These are phyloP conservation scores for Sycobia sp. DNA, from an alignment of 1,140 invertebrate species.

Conservation along the genomic window DNA sequence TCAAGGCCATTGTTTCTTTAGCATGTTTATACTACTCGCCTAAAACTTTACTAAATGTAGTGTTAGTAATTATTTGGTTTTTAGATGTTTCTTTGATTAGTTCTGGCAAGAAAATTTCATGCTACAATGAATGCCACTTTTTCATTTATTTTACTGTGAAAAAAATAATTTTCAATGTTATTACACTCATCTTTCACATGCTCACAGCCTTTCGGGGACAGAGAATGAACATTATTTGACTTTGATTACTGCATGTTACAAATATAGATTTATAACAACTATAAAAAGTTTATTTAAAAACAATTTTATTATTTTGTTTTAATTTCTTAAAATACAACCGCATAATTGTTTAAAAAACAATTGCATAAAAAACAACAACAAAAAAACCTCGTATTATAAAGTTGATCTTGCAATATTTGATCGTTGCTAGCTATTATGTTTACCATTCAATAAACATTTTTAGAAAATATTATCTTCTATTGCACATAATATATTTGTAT, in stretches of 20 bases:
- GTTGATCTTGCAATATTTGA: not conserved
- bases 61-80: conserved; percentile 38
- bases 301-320: conserved; percentile 7
- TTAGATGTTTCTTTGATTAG: conserved; percentile 36
- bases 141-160: conserved; percentile 32
- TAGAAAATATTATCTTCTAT: conserved; percentile 12
- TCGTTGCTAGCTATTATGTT: not conserved
- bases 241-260: not conserved
- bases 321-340: no score
- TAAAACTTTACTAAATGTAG: conserved; percentile 23
- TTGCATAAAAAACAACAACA: conserved; percentile 19
- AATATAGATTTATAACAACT: not conserved
- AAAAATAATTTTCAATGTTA: not conserved
- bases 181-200: conserved; percentile 32
- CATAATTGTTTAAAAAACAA: no score
- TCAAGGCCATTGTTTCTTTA: not conserved
- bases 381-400: conserved; percentile 5
- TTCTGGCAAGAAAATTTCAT: conserved; percentile 51
- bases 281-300: conserved; percentile 16
- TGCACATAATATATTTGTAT: conserved; percentile 24
- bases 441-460: not conserved
- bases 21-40: conserved; percentile 13
- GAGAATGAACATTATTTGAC: conserved; percentile 25
- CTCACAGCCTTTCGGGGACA: conserved; percentile 53
- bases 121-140: conserved; percentile 20